Evolutionary conservation across 2,888 invertebrate genomes (phyloP), one percentile per base, ranked within the genome.

Genomic region (Cheilosia scutellata): DNA sequence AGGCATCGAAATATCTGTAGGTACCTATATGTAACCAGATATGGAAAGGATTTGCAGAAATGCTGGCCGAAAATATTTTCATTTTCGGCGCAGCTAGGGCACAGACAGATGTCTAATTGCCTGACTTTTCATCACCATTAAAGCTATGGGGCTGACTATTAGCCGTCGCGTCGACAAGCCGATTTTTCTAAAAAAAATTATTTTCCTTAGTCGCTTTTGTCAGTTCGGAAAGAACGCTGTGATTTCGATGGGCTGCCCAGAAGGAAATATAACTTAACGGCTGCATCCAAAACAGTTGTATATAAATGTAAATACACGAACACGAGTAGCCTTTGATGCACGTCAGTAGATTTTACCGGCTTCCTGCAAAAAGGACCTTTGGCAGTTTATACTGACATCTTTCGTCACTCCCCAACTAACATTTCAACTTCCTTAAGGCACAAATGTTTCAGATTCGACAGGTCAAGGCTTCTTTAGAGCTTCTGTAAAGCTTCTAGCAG

Each of bases 81-180:
- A 20, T 37, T 55, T 47, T 37, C 31, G 9, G 42, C 42, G 31
- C 42, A 25, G 29, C 75, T 55, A n/a, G 63, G 20, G 20, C 31
- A 72, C 51, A 76, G 60, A 78, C 63, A 57, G 47, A 29, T 53
- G 6, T 72, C 60, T 60, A 70, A 84, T 84, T 75, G 79, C 58
- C 58, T 79, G 75, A 75, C 68, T 70, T 84, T 60, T 84, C 75
- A 58, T 70, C 78, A 70, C 65, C 58, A 31, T 63, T 62, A 55
- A 37, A 25, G 29, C 29, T 13, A 5, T 29, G 16, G 25, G 27
- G 11, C 16, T 25, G 27, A 4, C 25, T 4, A 11, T 25, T 25
- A 27, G 25, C 11, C 25, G 6, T n/a, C 20, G 20, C 25, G 6
- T n/a, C 20, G 20, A 20, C 20, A 27, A 0, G 11, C 25, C 11